phyloP scores from a whole-genome alignment of 2,113 vertebrate genomes.

The Ciconia boyciana region DNA sequence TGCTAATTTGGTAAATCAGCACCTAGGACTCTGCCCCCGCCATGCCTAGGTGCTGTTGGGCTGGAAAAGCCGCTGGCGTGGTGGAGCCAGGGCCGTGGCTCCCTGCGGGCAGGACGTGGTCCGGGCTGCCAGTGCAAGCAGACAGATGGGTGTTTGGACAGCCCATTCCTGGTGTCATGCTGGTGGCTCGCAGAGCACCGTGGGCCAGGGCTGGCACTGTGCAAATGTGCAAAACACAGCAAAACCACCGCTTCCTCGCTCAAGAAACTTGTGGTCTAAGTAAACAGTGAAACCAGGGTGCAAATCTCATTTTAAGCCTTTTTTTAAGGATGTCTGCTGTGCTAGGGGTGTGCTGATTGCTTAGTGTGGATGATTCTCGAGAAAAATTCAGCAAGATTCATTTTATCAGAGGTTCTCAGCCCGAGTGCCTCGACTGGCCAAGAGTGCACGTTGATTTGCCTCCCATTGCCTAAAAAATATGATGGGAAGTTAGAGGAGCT shows the following conservation, averaged over 20 bases:
- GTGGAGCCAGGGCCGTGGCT: not conserved
- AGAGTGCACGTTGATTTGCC: not conserved
- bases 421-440: not conserved
- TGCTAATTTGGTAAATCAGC: not conserved
- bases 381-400: not conserved
- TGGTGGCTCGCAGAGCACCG: rapidly evolving
- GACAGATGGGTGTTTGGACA: not conserved
- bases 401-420: not conserved
- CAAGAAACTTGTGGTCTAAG: not conserved
- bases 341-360: not conserved
- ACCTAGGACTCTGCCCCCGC: not conserved
- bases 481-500: not conserved
- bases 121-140: not conserved
- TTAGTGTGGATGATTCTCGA: not conserved
- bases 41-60: rapidly evolving
- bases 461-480: not conserved
- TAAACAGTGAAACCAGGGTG: not conserved
- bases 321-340: not conserved
- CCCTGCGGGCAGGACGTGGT: rapidly evolving
- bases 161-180: not conserved
- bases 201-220: not conserved
- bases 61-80: not conserved
- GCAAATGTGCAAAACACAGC: not conserved
- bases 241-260: rapidly evolving
- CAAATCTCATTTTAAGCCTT: not conserved